Base-by-base conservation (phyloP, 2,797 vertebrate genomes). In the Valencia hispanica region DNA sequence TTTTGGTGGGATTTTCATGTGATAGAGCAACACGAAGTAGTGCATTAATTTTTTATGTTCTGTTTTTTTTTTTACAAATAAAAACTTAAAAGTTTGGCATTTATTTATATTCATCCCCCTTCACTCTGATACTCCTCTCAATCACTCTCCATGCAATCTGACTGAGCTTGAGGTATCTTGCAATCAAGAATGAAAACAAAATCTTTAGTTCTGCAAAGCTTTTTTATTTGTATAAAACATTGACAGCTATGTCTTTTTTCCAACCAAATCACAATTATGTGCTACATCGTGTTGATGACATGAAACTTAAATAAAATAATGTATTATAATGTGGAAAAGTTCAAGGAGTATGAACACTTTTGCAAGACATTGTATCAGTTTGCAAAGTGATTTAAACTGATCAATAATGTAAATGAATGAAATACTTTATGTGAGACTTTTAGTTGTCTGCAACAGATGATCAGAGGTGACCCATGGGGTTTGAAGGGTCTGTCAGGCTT, bases 381-480 rank as follows among this genome's bases (percentile, higher is more conserved):
- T 15, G 0, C 25, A 45, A 14, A 48, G 14, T 2, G 1, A 36
- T 36, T 57, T 11, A 41, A 69, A 36, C 27, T 47, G 14, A 80
- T 70, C 17, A 34, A 14, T 59, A 17, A 63, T 70, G 32, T 32
- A 5, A 69, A 53, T 2, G 20, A 66, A n/a, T 74, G 63, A 50
- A 71, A 15, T 79, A 87, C 80, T 78, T 84, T 61, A 74, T 83
- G 70, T 39, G 74, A 79, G 57, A 34, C 70, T 53, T 48, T 68
- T 34, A 70, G 74, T 34, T 15, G 70, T 72, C 59, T 2, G 59
- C 39, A 90, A 91, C 90, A 91, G 94, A 87, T 88, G 93, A 91
- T 98, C 96, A 99, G 95, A 97, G 97, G 94, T 97, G 97, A 92
- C 96, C 96, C 96, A 97, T 96, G 93, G 96, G 96, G 86, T 93